Base-by-base conservation (phyloP, 1,140 invertebrate species). In the Plectus sambesii region DNA sequence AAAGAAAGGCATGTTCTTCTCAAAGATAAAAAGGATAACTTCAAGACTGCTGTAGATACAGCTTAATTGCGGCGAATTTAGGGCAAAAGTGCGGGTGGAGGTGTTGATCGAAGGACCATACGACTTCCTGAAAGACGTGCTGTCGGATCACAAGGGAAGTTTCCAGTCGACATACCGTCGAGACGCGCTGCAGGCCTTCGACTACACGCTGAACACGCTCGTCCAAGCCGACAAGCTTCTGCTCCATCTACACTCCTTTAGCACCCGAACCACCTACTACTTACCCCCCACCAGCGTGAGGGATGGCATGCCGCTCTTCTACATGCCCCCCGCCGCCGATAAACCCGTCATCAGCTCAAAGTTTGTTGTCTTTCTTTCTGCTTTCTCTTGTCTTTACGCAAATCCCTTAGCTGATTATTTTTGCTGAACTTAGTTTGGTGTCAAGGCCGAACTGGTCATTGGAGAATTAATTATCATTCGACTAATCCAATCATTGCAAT, bases 281-380 rank as follows among this genome's bases (percentile, higher is more conserved):
- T 41, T 41, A 3, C 45, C 53, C 30, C 56, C 56, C 9, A 9
- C 20, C 2, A 49, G 49, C 22, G 37, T 47, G 9, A 43, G 39
- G 2, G 30, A 51, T 33, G 4, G 20, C 35, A 2, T 35, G 30
- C 30, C 30, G 17, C 12, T 33, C 17, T 33, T 33, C 17, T 33
- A 33, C 17, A 12, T 33, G 17, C 30, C 12, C 12, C 30, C 30
- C 17, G 30, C 12, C 17, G 12, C 30, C 69, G 63, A 66, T 72
- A 49, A 39, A 35, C 53, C 43, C 47, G 30, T 51, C 15, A 35
- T 20, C 5, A 29, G 2, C 19, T 39, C n/a, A 38, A 19, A 12
- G 19, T 27, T 33, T n/a, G 23, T n/a, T n/a, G n/a, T n/a, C n/a
- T n/a, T n/a, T n/a, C n/a, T n/a, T n/a, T n/a, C n/a, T n/a, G n/a